Base-by-base conservation (phyloP, 2,888 invertebrate genomes). In the Zygaena filipendulae region DNA sequence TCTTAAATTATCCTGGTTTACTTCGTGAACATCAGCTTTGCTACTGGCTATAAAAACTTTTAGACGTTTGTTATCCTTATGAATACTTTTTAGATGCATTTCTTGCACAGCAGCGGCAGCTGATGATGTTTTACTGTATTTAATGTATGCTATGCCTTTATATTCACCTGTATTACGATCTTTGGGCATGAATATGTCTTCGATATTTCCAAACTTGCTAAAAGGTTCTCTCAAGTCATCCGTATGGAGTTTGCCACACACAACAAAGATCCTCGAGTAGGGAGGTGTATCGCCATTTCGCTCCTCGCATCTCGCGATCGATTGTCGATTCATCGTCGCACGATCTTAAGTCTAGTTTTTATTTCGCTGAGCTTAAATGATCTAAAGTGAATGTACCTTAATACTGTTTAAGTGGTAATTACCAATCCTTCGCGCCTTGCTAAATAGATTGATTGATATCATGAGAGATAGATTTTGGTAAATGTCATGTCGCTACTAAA, bases 101-200 rank as follows among this genome's bases (percentile, higher is more conserved):
- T 89, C 89, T 61, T 95, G 92, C 49, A 95, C 85, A 2, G 96
- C 96, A 27, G 83, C 77, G 3, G 95, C 95, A 2, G 96, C 96
- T 53, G 94, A 91, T 0, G 95, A 95, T 1, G 95, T 94, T 75
- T 93, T 95, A 1, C 84, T 81, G 66, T 87, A 97, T 59, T 95
- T 95, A 7, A 97, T 88, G 56, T 95, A 97, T 0, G 92, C 91
- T 35, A 96, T 90, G 28, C 95, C 95, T 84, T 94, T 95, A 43
- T 88, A 87, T 45, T 92, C 91, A 21, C 92, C 91, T 12, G 90
- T 87, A 39, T 75, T 82, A 32, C 90, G 87, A 57, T 96, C 93
- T 68, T 87, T 91, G 7, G 96, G 92, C 49, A 95, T 86, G 86
- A 91, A 91, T 33, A 96, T 81, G 61, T 95, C 92, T 63, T 94